Base-by-base conservation (phyloP, 2,888 invertebrate genomes). In the Epistrophe eligans region DNA sequence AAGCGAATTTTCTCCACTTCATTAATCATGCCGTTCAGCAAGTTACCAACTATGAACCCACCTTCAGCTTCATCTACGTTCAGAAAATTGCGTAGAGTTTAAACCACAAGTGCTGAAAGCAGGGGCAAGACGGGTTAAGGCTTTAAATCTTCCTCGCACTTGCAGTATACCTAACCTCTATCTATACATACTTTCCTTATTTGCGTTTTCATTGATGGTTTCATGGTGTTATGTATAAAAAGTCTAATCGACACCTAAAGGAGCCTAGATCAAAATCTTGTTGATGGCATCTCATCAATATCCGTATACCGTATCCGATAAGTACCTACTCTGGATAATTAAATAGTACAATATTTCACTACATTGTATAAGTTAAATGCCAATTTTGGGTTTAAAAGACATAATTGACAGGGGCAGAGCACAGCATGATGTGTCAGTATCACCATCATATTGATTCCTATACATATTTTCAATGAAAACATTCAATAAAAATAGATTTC, bases 11-110 rank as follows among this genome's bases (percentile, higher is more conserved):
- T 87, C 83, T 87, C 76, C 87, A 79, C 83, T 87, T 83, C 87
- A 87, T 87, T 87, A 87, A 87, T 87, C 87, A 83, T 72, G 82
- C 79, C 79, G 48, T 70, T 87, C 83, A 79, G 76, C 87, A 87
- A 83, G 83, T 73, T n/a, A 64, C 17, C 35, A 70, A 43, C 48
- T 62, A 40, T 45, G 72, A 72, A 66, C 66, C 58, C 55, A 55
- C 32, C 70, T 40, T 15, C 55, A 66, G 17, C 48, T 35, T 35
- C 7, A 1, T 2, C 3, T 19, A 7, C 19, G 71, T 40, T 43
- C 66, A 76, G 45, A 77, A 67, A 77, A 74, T 70, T 85, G 85
- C 85, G 85, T 81, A 74, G 70, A 81, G 48, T 19, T 10, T 43
- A 57, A 35, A 17, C 24, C 52, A 24, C 24, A 60, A 40, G 19